phyloP scores from a whole-genome alignment of 2,113 vertebrate genomes.

The Capricornis sumatraensis region DNA sequence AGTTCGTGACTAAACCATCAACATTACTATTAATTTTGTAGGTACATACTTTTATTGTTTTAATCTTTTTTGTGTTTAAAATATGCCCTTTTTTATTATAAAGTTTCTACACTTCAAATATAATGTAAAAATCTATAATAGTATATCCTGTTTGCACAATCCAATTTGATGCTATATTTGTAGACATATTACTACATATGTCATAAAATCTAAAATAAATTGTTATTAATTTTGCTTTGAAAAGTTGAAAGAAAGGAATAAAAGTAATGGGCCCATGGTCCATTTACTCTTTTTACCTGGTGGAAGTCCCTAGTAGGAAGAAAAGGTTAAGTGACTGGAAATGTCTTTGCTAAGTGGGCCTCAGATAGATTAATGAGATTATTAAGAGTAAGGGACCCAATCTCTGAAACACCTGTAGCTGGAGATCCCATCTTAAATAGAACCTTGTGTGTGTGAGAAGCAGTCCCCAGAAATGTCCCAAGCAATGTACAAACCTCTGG shows the following conservation, averaged over 20 bases:
- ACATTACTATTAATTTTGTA: not conserved
- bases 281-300: not conserved
- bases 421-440: not conserved
- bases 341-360: not conserved
- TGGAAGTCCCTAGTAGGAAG: not conserved
- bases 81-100: not conserved
- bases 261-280: not conserved
- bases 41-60: not conserved
- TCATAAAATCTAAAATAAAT: not conserved
- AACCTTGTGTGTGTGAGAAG: not conserved
- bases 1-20: not conserved
- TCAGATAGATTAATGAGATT: not conserved
- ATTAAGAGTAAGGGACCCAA: not conserved
- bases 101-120: not conserved
- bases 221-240: not conserved
- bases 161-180: not conserved
- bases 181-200: not conserved
- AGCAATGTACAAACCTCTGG: not conserved
- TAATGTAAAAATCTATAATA: not conserved
- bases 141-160: not conserved
- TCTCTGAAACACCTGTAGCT: not conserved
- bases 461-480: not conserved
- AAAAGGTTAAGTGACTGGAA: not conserved
- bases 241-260: not conserved
- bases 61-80: not conserved